A percentile compares a stretch with the other conserved stretches of the same genome.
Conservation (phyloP, 2,113 vertebrate genomes). For the Ailuropoda melanoleuca region DNA sequence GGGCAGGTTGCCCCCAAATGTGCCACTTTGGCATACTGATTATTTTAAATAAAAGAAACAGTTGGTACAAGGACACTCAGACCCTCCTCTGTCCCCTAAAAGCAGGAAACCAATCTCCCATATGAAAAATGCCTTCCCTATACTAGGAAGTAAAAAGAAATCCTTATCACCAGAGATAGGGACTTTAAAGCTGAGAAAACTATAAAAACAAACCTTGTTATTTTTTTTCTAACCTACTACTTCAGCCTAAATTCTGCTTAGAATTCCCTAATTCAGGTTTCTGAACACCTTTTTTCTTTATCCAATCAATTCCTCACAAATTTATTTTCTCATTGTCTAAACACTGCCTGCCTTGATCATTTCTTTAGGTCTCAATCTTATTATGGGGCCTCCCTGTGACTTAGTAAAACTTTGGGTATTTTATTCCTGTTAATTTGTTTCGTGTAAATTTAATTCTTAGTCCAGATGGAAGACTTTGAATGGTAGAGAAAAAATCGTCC, state of each 20-base stretch:
- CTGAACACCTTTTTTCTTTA: neutral
- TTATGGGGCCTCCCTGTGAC: neutral
- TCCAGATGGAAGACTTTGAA: neutral
- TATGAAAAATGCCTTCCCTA: neutral
- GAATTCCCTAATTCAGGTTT: neutral
- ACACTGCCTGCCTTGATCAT: neutral
- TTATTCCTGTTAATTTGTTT: neutral
- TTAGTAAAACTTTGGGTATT: neutral
- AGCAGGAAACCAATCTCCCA: neutral
- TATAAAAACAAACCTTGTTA: neutral
- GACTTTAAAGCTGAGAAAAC: neutral
- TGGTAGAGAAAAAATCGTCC: neutral
- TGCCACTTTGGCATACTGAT: neutral
- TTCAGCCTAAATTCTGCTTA: neutral
- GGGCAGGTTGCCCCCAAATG: neutral
- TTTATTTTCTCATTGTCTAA: neutral
- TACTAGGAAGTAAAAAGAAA: neutral
- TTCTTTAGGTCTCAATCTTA: neutral
- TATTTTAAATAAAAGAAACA: neutral
- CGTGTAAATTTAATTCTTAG: neutral
- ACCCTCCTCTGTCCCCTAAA: neutral
- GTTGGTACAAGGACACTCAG: neutral
- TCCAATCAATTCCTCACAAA: neutral
- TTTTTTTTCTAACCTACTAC: neutral
- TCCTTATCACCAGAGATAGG: neutral